These are phyloP conservation scores for Cynocephalus volans DNA, from an alignment of 2,113 vertebrate genomes.

Conservation along the genomic window DNA sequence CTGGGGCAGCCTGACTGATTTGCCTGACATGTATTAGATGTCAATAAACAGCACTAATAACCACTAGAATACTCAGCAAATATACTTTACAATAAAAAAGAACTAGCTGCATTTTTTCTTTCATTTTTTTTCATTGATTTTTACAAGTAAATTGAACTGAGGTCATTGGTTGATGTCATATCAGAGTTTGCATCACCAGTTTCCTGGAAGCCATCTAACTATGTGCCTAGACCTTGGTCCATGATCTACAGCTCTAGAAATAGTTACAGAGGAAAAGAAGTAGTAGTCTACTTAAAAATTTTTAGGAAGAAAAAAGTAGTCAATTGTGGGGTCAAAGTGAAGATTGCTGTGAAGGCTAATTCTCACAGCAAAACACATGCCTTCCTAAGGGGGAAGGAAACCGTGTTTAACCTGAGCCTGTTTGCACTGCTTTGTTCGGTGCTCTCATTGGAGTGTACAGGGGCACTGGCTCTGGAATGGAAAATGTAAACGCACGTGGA, in stretches of 20 bases:
- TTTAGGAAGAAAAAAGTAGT: neutral
- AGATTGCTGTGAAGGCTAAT: neutral
- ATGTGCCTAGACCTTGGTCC: neutral
- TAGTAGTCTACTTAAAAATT: neutral
- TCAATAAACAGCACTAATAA: too few species aligned
- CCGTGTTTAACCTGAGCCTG: accelerated
- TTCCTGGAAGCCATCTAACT: neutral
- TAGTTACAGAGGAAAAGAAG: too few species aligned
- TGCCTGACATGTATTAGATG: too few species aligned
- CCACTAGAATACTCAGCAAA: neutral
- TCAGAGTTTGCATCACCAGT: too few species aligned
- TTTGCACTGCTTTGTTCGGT: neutral
- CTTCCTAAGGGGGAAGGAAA: neutral
- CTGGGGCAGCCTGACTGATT: neutral
- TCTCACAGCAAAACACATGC: neutral
- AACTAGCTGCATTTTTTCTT: neutral
- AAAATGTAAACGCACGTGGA: neutral
- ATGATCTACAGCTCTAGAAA: neutral
- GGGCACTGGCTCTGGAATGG: neutral
- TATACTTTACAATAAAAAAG: neutral
- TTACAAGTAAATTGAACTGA: neutral
- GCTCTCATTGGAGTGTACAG: neutral
- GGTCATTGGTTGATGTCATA: neutral
- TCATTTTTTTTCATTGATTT: neutral
- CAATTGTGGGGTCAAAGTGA: neutral